Percentiles rank a stretch among this genome's conserved stretches.
phyloP scores from a whole-genome alignment of 2,113 vertebrate species.

The Epinephelus cyanopodus region DNA sequence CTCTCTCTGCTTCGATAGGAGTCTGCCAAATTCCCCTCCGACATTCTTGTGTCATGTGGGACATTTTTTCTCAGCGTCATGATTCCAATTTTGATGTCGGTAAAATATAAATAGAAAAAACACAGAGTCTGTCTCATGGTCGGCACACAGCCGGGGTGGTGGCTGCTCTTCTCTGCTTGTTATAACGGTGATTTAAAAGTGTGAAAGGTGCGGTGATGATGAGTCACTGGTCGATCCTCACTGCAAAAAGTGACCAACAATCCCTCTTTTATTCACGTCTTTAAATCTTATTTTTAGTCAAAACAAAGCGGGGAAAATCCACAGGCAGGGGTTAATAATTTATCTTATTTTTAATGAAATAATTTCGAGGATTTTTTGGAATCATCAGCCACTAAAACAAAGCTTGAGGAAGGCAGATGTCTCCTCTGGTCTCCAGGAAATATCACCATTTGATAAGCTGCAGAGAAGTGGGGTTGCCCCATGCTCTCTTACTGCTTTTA shows the following conservation, averaged over 20 bases:
- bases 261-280: neutral
- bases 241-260: conserved; percentile 25
- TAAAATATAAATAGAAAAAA: conserved; percentile 16
- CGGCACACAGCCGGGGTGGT: neutral
- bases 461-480: rapidly evolving
- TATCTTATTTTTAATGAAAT: neutral
- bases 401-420: neutral
- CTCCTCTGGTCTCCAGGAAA: neutral
- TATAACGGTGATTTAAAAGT: conserved; percentile 31
- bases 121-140: neutral
- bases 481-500: neutral
- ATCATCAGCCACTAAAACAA: neutral
- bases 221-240: conserved; percentile 40
- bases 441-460: neutral
- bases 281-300: neutral
- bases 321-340: neutral
- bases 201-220: conserved; percentile 39
- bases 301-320: neutral
- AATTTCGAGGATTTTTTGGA: neutral
- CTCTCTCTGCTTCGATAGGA: conserved; percentile 7
- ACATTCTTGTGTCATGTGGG: conserved; percentile 48
- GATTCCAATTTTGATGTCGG: conserved; percentile 39
- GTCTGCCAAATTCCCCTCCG: conserved; percentile 64
- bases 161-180: neutral
- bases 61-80: conserved; percentile 28